Base-by-base conservation (phyloP, 92 coral and sea anemone genomes). In the Chrysogorgia sp. region DNA sequence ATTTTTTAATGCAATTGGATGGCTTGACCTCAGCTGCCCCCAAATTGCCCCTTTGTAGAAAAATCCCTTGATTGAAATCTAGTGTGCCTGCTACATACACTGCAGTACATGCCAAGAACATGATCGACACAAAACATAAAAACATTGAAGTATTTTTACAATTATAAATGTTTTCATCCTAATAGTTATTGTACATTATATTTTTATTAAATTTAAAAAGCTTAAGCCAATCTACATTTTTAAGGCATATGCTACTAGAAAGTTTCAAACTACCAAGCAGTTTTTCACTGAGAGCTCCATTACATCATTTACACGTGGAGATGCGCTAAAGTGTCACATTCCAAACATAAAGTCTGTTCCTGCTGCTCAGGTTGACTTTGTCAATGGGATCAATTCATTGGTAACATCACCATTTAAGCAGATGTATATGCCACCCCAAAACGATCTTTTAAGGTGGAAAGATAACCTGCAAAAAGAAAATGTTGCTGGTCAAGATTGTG, bases 351-450 rank as follows among this genome's bases (percentile, higher is more conserved):
- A 28, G 43, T 40, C 26, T 52, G 28, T 52, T 22, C 59, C 48
- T 21, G 31, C 48, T 40, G 59, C 58, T 34, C 4, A 52, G 21
- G 43, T 69, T 13, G 29, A 24, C 76, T 40, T 47, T 69, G 58
- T 69, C 17, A 13, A 69, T 69, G n/a, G 43, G 25, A 30, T 20
- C 43, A 69, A 69, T 69, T 43, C 43, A 58, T 30, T 52, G 10
- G 68, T 83, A 49, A 74, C 81, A 83, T 70, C 77, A 49, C 82
- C 86, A 40, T 83, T 83, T 71, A 66, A 78, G 58, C 77, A 74
- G 34, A 50, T 45, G 59, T 50, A 41, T 64, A 67, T 83, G 69
- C 82, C 82, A 48, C 72, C 87, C 40, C 68, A 53, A 58, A 65
- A 65, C 83, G 53, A 22, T 41, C 58, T 66, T 32, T 34, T 74